Evolutionary conservation across 2,113 vertebrate genomes (phyloP).

Genomic region (Turdus rufiventris): DNA sequence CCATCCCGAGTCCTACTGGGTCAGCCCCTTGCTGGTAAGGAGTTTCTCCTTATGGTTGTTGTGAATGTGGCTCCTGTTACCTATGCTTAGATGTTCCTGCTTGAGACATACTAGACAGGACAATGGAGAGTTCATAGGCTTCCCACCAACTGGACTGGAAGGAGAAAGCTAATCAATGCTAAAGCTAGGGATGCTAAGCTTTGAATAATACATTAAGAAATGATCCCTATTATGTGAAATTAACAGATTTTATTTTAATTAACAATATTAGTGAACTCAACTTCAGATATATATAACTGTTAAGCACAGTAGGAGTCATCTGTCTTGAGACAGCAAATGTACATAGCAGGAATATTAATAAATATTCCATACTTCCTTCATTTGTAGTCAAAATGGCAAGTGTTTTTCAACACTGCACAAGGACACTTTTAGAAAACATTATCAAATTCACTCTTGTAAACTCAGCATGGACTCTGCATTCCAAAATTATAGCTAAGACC

Average conservation of each 20-base stretch:
- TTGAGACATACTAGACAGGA: not conserved
- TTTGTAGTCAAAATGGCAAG: not conserved
- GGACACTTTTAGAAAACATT: not conserved
- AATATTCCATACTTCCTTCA: not conserved
- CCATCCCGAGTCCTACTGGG: not conserved
- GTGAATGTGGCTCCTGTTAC: not conserved
- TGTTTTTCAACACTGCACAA: not conserved
- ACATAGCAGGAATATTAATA: not conserved
- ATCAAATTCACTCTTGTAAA: not conserved
- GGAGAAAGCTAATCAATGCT: not conserved
- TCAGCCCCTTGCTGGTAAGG: rapidly evolving
- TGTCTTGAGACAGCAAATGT: not conserved
- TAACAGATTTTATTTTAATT: not conserved
- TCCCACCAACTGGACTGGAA: not conserved
- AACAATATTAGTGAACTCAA: not conserved
- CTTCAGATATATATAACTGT: not conserved
- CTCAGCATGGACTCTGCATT: not conserved
- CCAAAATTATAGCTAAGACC: not conserved
- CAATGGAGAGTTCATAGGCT: not conserved
- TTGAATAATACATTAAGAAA: not conserved
- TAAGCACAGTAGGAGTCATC: not conserved
- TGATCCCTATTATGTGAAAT: not conserved
- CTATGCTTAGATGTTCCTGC: not conserved
- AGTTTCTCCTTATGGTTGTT: not conserved
- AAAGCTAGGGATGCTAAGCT: not conserved